Evolutionary conservation across 2,113 vertebrate species (phyloP), one percentile per base, ranked within the genome.

Genomic region (Cheilinus undulatus): DNA sequence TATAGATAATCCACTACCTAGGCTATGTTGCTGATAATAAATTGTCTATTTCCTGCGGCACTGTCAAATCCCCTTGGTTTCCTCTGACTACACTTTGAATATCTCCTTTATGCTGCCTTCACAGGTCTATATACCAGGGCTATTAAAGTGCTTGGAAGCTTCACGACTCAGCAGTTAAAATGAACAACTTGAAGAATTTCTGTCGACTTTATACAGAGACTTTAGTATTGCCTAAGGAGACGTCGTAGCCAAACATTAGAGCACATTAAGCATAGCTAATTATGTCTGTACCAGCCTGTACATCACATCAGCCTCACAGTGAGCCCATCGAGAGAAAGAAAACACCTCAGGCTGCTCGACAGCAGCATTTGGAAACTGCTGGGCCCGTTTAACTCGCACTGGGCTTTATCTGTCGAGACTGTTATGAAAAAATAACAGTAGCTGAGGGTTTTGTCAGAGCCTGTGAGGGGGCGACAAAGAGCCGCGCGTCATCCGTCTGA

Each of bases 1-100:
- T 97, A 98, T 97, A 95, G 96, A 97, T 96, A 96, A 98, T 97
- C 96, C 95, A 95, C 95, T 95, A 84, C 95, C 95, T 94, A 93
- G 95, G 94, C 61, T 93, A 93, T 94, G 95, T 94, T 94, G 93
- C 93, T 95, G 94, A 95, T 96, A 96, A 97, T 98, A 98, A 97
- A 99, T 97, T 95, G 95, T 96, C 95, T 96, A 94, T 96, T 97
- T 97, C 96, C 95, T 96, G 95, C 95, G 93, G 95, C 95, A 93
- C 93, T 95, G 95, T 96, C 95, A 95, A 95, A 95, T 95, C 94
- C 88, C 95, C 91, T 94, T 89, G 92, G 93, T 93, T 96, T 93
- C 91, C 93, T 94, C 94, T 89, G 94, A 95, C 94, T 95, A 95
- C 93, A 94, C 96, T 95, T 89, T 91, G 92, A 93, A 92, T 95